Base-by-base conservation (phyloP, 2,797 vertebrate genomes). In the Lacerta agilis region DNA sequence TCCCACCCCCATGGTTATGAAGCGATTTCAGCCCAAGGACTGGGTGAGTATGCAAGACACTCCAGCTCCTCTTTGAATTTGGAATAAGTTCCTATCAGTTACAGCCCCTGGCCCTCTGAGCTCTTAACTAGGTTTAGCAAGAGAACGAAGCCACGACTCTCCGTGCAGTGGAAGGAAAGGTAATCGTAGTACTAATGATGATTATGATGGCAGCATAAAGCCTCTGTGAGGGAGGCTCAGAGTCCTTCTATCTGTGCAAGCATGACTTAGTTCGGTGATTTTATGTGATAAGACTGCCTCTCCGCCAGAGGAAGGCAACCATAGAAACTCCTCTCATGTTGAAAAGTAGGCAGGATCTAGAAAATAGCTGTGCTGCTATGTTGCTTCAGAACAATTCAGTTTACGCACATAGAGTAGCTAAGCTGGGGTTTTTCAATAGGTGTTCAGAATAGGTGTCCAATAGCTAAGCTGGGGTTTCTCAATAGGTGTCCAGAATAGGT, bases 241-340 rank as follows among this genome's bases (percentile, higher is more conserved):
- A 73, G 69, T 84, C 27, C 45, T 84, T 84, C 49, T 69, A 84
- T 58, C 55, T 43, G 55, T 61, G 72, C 72, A 76, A 41, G 83
- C 71, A 41, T 85, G 55, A 18, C 72, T 76, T 64, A 41, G 20
- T 75, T 58, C 25, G 4, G n/a, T 83, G 67, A 72, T 83, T 20
- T 76, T 72, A 85, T 85, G 17, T 85, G 36, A 64, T 61, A 55
- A 43, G 83, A 76, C 36, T 76, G 8, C 72, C 38, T 29, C 55
- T 76, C 25, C 61, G 8, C 49, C 25, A 29, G 72, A 41, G 72
- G 71, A 75, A 61, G 33, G 15, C 36, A 84, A 33, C 10, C 10
- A 61, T n/a, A 80, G 66, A 58, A 36, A 23, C 33, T 27, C 3
- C 23, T 75, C 27, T 64, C 72, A 11, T n/a, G 18, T 64, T 85